Evolutionary conservation across 2,888 invertebrate genomes (phyloP), one percentile per base, ranked within the genome.

Genomic region (Globia sparganii): DNA sequence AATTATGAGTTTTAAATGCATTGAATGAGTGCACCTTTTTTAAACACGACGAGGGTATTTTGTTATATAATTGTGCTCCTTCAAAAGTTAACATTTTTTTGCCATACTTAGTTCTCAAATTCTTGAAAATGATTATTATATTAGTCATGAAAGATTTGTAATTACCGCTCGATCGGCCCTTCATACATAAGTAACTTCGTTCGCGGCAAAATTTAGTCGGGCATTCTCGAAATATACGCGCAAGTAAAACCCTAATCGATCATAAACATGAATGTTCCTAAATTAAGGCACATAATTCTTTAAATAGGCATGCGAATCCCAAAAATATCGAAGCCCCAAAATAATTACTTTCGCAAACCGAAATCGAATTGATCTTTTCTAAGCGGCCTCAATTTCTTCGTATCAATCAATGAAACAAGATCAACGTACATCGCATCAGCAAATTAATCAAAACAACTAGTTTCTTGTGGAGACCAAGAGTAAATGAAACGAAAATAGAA

Each of bases 401-500:
- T 68, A 67, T 61, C 69, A 69, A 83, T 83, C 84, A 79, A 79
- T 46, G 18, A 34, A 78, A 84, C 56, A 70, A 70, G 80, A 84
- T 61, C 46, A 72, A 70, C 58, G 61, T 18, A 25, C 71, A 34
- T 43, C 28, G 56, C 68, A 75, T 71, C 64, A 72, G 64, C n/a
- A 64, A 75, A 79, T 74, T 78, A 69, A 77, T 79, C 61, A 83
- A 77, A 69, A 84, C 68, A 68, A 69, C 59, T 67, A 49, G 61
- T 75, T 71, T 58, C 85, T 72, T 61, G 61, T 53, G 25, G 21
- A 62, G 43, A 64, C 56, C 53, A 65, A 28, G 67, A 80, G 74
- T 76, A 72, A 79, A 80, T 81, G 80, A 80, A 86, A 83, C 72
- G 80, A 66, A 86, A 86, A 80, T 83, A 72, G 81, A 80, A 78